Percentiles rank a stretch among this genome's conserved stretches.
Conservation (phyloP, 2,888 invertebrate genomes). For the Diploptera punctata region DNA sequence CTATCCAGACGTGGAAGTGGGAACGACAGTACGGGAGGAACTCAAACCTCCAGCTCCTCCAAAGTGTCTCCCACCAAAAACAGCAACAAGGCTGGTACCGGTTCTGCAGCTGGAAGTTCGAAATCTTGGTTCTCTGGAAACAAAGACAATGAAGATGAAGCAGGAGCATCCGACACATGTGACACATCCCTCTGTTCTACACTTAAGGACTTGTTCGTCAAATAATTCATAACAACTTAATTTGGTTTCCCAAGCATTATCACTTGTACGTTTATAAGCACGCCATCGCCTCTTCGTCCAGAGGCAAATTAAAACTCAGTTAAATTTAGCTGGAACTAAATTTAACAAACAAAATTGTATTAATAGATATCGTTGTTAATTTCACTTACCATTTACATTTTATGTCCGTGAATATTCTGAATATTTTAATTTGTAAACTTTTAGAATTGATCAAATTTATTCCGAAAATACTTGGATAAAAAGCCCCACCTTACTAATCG, state of each 20-base stretch:
- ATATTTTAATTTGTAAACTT: too few relatives aligned
- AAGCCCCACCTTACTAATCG: too few relatives aligned
- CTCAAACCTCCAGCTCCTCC: constrained; percentile 50
- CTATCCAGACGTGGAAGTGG: constrained; percentile 64
- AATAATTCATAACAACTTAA: constrained; percentile 59
- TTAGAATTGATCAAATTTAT: too few relatives aligned
- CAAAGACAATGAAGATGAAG: constrained; percentile 71
- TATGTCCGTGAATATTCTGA: too few relatives aligned
- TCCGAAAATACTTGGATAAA: too few relatives aligned
- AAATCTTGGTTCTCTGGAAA: constrained; percentile 63
- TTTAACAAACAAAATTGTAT: too few relatives aligned
- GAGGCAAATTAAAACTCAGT: too few relatives aligned
- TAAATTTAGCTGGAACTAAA: too few relatives aligned
- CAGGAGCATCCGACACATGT: constrained; percentile 66
- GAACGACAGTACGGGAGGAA: constrained; percentile 54
- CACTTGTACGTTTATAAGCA: not conserved
- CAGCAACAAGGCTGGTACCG: constrained; percentile 45
- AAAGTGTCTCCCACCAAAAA: constrained; percentile 45
- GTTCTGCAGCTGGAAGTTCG: constrained; percentile 51
- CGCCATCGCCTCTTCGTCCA: too few relatives aligned
- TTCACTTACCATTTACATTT: too few relatives aligned
- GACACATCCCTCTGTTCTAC: constrained; percentile 84
- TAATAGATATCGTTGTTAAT: too few relatives aligned
- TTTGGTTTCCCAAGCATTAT: not conserved
- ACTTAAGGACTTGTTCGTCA: constrained; percentile 85